Conservation (phyloP, 2,113 vertebrate genomes). For the Reinhardtius hippoglossoides region DNA sequence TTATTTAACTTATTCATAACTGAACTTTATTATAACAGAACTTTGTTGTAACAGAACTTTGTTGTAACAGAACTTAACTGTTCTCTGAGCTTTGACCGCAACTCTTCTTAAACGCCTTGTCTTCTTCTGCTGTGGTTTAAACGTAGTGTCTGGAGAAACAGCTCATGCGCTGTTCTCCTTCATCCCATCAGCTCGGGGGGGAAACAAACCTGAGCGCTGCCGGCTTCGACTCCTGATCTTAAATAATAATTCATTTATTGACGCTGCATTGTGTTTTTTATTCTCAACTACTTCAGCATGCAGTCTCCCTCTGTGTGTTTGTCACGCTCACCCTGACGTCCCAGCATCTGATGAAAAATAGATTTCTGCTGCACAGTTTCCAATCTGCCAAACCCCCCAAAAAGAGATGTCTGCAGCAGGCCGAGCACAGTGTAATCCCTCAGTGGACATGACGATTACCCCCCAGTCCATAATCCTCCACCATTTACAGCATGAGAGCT, state of each 20-base stretch:
- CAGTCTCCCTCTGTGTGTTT: neutral
- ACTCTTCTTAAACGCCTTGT: no score
- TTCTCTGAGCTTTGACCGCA: no score
- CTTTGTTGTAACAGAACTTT: no score
- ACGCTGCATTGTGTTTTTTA: neutral
- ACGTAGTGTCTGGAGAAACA: no score
- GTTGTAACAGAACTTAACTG: no score
- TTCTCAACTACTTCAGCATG: neutral
- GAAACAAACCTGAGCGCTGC: neutral
- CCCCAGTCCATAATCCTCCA: conserved; percentile 66
- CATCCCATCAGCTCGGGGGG: no score
- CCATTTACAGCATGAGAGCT: neutral
- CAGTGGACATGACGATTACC: conserved; percentile 75
- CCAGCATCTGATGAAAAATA: conserved; percentile 51
- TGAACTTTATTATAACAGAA: no score
- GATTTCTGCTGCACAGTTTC: conserved; percentile 41
- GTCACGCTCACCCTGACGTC: conserved; percentile 33
- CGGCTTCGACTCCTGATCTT: neutral
- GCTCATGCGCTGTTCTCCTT: no score
- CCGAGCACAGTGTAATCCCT: conserved; percentile 72
- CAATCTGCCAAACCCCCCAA: conserved; percentile 42
- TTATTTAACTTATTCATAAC: no score
- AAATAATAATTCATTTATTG: neutral
- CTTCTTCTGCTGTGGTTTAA: no score
- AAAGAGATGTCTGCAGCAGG: conserved; percentile 13